Percentiles rank a stretch among this genome's conserved stretches.
These are phyloP conservation scores for Drosophila rellima DNA, from an alignment of 2,888 invertebrate genomes.

Conservation along the genomic window DNA sequence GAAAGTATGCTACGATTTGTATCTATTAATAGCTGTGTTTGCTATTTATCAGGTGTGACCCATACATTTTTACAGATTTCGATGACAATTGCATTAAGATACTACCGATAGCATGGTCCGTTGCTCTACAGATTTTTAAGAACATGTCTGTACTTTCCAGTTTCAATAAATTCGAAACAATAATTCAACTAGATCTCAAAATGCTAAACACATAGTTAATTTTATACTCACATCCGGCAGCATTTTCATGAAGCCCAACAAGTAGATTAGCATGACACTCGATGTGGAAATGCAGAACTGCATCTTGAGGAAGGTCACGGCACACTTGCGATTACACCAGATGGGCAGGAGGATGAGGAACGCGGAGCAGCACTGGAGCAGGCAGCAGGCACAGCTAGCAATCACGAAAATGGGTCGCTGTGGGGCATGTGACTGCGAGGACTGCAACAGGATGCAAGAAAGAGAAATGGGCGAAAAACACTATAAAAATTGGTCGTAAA, in stretches of 20 bases:
- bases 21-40: not conserved
- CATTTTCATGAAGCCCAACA: conserved; percentile 86
- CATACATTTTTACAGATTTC: too few species aligned
- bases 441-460: conserved; percentile 57
- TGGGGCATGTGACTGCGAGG: conserved; percentile 67
- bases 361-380: conserved; percentile 85
- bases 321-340: conserved; percentile 86
- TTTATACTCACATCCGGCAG: conserved; percentile 86
- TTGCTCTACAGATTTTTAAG: too few species aligned
- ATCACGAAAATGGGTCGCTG: conserved; percentile 85
- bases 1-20: conserved; percentile 26
- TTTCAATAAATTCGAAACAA: not conserved
- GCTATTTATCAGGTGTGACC: too few species aligned
- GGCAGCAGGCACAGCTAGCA: conserved; percentile 85
- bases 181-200: not conserved
- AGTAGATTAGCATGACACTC: conserved; percentile 89
- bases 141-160: too few species aligned
- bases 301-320: conserved; percentile 89
- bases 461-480: conserved; percentile 17
- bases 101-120: too few species aligned
- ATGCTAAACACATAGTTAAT: not conserved
- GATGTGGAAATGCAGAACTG: conserved; percentile 90
- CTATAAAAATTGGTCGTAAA: conserved; percentile 23
- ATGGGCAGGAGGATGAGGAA: conserved; percentile 85
- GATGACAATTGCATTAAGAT: too few species aligned